Conservation (phyloP, 2,797 vertebrate species). For the Lithobates pipiens region DNA sequence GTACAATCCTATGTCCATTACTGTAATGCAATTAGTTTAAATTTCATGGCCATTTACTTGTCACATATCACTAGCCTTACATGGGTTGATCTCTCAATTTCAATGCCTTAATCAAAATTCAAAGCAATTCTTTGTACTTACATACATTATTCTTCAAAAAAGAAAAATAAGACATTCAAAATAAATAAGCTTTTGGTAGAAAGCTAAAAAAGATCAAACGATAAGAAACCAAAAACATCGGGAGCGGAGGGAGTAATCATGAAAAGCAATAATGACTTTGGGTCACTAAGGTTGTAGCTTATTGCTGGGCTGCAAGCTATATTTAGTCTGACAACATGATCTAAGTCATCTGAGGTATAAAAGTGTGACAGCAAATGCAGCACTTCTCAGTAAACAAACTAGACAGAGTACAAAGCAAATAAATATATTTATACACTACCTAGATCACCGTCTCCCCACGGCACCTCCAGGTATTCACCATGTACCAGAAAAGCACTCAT, state of each 20-base stretch:
- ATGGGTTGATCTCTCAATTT: no score
- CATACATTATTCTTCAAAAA: constrained; percentile 33
- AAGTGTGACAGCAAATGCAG: constrained; percentile 61
- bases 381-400: constrained; percentile 64
- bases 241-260: neutral
- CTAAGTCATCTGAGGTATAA: constrained; percentile 63
- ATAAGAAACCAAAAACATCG: neutral
- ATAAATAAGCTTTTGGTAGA: neutral
- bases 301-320: constrained; percentile 62
- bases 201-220: neutral
- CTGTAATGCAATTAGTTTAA: neutral
- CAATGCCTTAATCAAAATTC: neutral
- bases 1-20: neutral
- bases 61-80: no score
- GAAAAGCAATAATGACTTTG: constrained; percentile 18
- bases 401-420: constrained; percentile 46
- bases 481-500: constrained; percentile 84
- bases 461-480: constrained; percentile 85
- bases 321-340: constrained; percentile 69
- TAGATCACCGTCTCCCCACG: constrained; percentile 93
- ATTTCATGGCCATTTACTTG: neutral
- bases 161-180: neutral
- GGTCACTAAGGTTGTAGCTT: neutral
- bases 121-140: constrained; percentile 25
- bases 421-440: constrained; percentile 76